A percentile compares a stretch with the other conserved stretches of the same genome.
phyloP scores from a whole-genome alignment of 2,888 invertebrate species.

The Tridacna gigas region DNA sequence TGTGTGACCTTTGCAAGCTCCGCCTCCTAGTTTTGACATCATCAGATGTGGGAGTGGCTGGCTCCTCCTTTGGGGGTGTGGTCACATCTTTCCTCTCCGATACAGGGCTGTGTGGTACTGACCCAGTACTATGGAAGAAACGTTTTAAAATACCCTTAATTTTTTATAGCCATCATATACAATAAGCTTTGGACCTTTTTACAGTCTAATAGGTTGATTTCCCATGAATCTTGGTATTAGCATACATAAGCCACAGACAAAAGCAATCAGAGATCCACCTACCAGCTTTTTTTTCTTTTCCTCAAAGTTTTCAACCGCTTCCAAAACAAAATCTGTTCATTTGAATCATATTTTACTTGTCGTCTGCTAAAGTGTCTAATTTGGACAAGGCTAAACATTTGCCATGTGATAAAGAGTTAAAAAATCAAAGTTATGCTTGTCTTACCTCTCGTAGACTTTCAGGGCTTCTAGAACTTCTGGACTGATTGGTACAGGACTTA shows the following conservation, averaged over 20 bases:
- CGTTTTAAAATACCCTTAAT: not conserved
- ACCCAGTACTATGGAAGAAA: constrained; percentile 83
- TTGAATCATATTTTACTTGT: too few species aligned
- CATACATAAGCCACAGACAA: too few species aligned
- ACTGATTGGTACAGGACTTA: constrained; percentile 88
- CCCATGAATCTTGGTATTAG: too few species aligned
- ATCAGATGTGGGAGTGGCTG: constrained; percentile 23
- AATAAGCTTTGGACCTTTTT: too few species aligned
- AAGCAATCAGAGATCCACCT: too few species aligned
- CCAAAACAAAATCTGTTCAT: too few species aligned
- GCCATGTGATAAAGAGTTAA: not conserved
- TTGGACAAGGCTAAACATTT: not conserved
- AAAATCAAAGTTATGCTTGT: not conserved
- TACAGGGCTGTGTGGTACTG: constrained; percentile 87
- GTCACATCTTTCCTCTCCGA: constrained; percentile 72
- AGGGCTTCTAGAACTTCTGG: constrained; percentile 76
- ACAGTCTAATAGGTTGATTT: too few species aligned
- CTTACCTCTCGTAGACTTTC: constrained; percentile 71
- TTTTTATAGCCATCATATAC: too few species aligned
- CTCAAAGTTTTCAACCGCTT: too few species aligned
- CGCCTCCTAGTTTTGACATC: constrained; percentile 55
- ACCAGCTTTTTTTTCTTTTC: too few species aligned
- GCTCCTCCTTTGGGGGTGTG: constrained; percentile 29
- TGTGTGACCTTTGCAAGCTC: constrained; percentile 74
- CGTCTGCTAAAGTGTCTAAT: too few species aligned